A percentile compares a stretch with the other conserved stretches of the same genome.
phyloP scores from a whole-genome alignment of 2,797 vertebrate species.

The Xerus rutilus region DNA sequence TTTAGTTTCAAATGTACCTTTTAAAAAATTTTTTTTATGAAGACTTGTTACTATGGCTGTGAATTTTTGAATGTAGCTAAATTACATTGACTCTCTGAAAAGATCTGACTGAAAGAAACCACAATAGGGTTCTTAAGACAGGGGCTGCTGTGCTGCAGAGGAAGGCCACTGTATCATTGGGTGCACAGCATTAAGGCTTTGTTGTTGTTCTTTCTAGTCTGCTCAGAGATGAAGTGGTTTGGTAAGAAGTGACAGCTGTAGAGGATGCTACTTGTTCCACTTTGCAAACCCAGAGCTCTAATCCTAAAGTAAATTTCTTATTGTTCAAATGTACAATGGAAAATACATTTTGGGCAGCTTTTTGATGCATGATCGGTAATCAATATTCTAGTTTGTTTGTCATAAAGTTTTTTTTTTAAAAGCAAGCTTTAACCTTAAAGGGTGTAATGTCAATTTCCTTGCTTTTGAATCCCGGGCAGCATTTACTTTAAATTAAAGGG shows the following conservation, averaged over 20 bases:
- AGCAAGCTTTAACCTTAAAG: conserved; percentile 52
- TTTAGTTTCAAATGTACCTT: conserved; percentile 77
- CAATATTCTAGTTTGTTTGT: conserved; percentile 57
- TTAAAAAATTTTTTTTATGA: background rate
- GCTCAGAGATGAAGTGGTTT: conserved; percentile 51
- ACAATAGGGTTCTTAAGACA: conserved; percentile 77
- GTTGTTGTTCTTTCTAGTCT: background rate
- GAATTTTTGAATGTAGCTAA: conserved; percentile 80
- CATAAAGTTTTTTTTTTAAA: conserved; percentile 64
- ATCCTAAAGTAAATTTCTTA: conserved; percentile 39
- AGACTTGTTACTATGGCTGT: conserved; percentile 76
- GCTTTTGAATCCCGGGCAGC: background rate
- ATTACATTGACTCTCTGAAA: conserved; percentile 84
- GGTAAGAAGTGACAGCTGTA: background rate
- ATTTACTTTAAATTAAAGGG: conserved; percentile 54
- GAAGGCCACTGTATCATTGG: conserved; percentile 70
- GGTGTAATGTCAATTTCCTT: conserved; percentile 15
- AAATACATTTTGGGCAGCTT: conserved; percentile 12
- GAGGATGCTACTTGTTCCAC: background rate
- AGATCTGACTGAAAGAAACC: conserved; percentile 68
- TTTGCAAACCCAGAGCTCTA: background rate
- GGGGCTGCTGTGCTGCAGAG: conserved; percentile 44
- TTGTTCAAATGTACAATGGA: background rate
- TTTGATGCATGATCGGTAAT: conserved; percentile 42
- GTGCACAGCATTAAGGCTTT: conserved; percentile 43